Base-by-base conservation (phyloP, 2,888 invertebrate genomes). In the Eucera pruinosa region DNA sequence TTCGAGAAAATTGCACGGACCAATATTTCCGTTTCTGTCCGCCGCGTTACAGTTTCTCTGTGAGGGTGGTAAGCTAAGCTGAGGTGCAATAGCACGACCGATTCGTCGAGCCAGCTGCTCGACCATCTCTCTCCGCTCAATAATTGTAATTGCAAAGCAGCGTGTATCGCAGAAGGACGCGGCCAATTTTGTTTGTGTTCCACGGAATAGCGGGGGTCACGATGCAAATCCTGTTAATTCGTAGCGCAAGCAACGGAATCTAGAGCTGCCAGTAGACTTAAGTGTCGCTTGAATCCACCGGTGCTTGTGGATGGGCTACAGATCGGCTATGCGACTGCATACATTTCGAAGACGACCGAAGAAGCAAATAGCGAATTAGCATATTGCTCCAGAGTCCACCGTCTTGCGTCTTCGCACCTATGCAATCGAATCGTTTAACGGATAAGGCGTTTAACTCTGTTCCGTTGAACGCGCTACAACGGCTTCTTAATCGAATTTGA, bases 141-240 rank as follows among this genome's bases (percentile, higher is more conserved):
- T 66, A 55, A 71, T 76, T 61, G 61, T 76, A 81, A 65, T 65
- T 73, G 66, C 58, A 76, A 58, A 61, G 54, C 55, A 33, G 55
- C 25, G 65, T 15, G 60, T 48, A 76, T 61, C 33, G 41, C 33
- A 15, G 25, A 11, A 33, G 13, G 50, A 65, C 43, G 47, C 43
- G 54, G 47, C 39, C 55, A 48, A 66, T 55, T 76, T 71, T 66
- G 66, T 76, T 71, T 76, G 75, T 6, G 60, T 61, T 20, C 52
- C 11, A 25, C 68, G 33, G 57, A 33, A 25, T 41, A 45, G 23
- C 33, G 23, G 23, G 60, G 65, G 71, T 71, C 66, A 43, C 71
- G 52, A 76, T 76, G 72, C 65, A 76, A 76, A 66, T 76, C 50
- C 55, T 27, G 71, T 60, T 76, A 76, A 76, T 71, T 71, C 71